phyloP scores from a whole-genome alignment of 1,140 invertebrate species.

The Drosophila azteca region DNA sequence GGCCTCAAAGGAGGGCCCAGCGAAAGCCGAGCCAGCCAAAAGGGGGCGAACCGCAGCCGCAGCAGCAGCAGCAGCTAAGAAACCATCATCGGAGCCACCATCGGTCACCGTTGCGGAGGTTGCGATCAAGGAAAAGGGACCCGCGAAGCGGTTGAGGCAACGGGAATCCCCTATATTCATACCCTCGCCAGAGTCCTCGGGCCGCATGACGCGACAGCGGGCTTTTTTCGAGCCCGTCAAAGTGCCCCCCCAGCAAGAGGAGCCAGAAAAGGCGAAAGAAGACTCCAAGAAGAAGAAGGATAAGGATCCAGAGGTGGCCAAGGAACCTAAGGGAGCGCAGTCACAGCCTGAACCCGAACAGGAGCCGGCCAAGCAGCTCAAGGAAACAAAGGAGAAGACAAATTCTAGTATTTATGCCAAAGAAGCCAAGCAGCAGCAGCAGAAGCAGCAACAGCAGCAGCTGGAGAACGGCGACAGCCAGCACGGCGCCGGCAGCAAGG shows the following conservation, averaged over 20 bases:
- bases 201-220: constrained; percentile 78
- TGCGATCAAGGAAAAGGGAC: constrained; percentile 51
- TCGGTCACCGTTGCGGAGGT: neutral
- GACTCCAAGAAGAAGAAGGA: constrained; percentile 18
- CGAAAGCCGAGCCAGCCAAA: constrained; percentile 48
- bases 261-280: constrained; percentile 19
- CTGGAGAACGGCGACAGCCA: constrained; percentile 61
- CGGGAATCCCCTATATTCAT: constrained; percentile 81
- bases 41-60: constrained; percentile 46
- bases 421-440: constrained; percentile 56
- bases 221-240: constrained; percentile 83
- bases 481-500: constrained; percentile 24
- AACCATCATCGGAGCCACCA: neutral
- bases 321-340: constrained; percentile 16
- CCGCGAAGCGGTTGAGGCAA: constrained; percentile 70
- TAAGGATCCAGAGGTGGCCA: constrained; percentile 7
- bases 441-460: constrained; percentile 28
- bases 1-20: constrained; percentile 32
- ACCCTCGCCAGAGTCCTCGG: constrained; percentile 76
- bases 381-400: constrained; percentile 66
- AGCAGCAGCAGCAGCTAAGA: constrained; percentile 42
- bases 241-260: constrained; percentile 62
- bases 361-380: constrained; percentile 27
- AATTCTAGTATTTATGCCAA: constrained; percentile 80
- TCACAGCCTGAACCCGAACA: constrained; percentile 10